These are phyloP conservation scores for Pyrocephalus nanus DNA, from an alignment of 2,797 vertebrate species.

Conservation along the genomic window DNA sequence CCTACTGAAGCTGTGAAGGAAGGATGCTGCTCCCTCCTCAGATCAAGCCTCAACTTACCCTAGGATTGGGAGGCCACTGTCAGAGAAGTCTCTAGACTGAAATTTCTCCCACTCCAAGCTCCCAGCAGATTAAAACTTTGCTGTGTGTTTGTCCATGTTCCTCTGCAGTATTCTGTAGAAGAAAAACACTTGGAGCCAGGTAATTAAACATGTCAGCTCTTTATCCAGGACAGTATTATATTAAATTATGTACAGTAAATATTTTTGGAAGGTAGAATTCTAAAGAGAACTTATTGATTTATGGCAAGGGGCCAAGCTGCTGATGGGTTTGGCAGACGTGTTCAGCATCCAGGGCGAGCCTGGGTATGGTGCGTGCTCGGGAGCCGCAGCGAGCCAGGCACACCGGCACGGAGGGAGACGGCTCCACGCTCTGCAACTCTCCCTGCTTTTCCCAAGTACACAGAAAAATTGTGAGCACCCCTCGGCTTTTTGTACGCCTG, in stretches of 20 bases:
- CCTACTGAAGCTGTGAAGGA: neutral
- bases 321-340: constrained; percentile 70
- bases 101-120: neutral
- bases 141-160: neutral
- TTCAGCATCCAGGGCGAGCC: constrained; percentile 61
- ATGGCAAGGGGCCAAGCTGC: constrained; percentile 72
- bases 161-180: constrained; percentile 42
- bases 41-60: neutral
- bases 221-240: constrained; percentile 78
- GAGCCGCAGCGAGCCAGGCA: accelerated
- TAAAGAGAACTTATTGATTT: constrained; percentile 79
- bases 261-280: constrained; percentile 79
- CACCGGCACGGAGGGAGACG: neutral
- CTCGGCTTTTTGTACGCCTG: neutral
- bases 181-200: constrained; percentile 69
- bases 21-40: neutral
- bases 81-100: neutral
- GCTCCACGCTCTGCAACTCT: neutral
- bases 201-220: constrained; percentile 81
- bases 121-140: neutral
- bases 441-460: neutral
- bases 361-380: neutral
- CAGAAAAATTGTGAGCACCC: neutral
- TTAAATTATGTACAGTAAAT: constrained; percentile 84
- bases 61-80: neutral